phyloP scores from a whole-genome alignment of 1,140 invertebrate genomes.

The Sycophila sp. region DNA sequence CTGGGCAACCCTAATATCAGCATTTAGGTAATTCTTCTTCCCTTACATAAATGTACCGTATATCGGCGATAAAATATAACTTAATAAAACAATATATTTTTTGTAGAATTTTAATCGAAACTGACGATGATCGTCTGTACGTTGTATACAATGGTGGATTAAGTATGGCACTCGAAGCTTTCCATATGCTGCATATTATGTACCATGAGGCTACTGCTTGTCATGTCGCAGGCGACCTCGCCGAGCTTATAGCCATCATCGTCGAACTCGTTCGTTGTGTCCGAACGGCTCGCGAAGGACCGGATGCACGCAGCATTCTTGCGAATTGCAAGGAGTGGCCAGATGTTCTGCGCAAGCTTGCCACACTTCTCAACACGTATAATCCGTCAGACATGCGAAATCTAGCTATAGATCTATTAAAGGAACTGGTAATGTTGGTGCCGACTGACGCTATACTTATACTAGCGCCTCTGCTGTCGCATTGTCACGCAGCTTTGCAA shows the following conservation, averaged over 20 bases:
- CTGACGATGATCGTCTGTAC: slow-evolving; percentile 87
- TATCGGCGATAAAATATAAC: not conserved
- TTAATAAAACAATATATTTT: not conserved
- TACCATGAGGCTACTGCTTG: slow-evolving; percentile 93
- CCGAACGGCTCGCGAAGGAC: slow-evolving; percentile 72
- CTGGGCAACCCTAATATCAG: slow-evolving; percentile 90
- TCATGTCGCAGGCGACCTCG: slow-evolving; percentile 84
- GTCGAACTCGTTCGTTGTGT: slow-evolving; percentile 78
- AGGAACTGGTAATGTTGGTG: slow-evolving; percentile 85
- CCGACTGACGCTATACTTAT: slow-evolving; percentile 84
- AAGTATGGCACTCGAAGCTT: slow-evolving; percentile 88
- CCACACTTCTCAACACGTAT: slow-evolving; percentile 89
- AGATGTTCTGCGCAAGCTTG: slow-evolving; percentile 83
- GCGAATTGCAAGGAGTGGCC: slow-evolving; percentile 83
- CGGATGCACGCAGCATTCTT: slow-evolving; percentile 73
- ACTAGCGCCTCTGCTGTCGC: slow-evolving; percentile 83
- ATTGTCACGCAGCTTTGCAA: slow-evolving; percentile 84
- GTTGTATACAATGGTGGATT: slow-evolving; percentile 90
- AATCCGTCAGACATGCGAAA: slow-evolving; percentile 87
- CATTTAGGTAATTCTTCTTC: slow-evolving; percentile 66
- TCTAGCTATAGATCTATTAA: slow-evolving; percentile 83
- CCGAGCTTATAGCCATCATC: slow-evolving; percentile 83
- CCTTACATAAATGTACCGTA: not conserved
- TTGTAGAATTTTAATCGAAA: slow-evolving; percentile 82
- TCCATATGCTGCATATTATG: slow-evolving; percentile 92